phyloP scores from a whole-genome alignment of 2,888 invertebrate species.

The Druceiella hillmani region DNA sequence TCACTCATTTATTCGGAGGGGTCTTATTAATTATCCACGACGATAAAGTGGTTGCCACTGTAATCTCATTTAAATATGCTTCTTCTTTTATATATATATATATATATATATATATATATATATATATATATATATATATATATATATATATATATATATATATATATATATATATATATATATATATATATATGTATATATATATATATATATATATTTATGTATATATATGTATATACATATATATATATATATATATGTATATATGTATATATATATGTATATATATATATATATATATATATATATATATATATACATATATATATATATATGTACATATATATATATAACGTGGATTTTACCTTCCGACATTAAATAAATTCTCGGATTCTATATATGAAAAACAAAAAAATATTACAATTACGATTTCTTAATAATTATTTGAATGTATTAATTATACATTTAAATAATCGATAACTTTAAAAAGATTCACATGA shows the following conservation, averaged over 20 bases:
- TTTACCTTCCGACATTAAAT: too few relatives aligned
- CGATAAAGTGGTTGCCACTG: too few relatives aligned
- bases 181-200: slow-evolving; percentile 1
- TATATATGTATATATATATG: slow-evolving; percentile 1
- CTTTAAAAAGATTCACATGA: too few relatives aligned
- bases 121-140: slow-evolving; percentile 1
- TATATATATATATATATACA: slow-evolving; percentile 1
- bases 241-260: slow-evolving; percentile 1
- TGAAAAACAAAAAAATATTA: too few relatives aligned
- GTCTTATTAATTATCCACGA: too few relatives aligned
- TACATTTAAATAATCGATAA: too few relatives aligned
- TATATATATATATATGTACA: slow-evolving; percentile 1
- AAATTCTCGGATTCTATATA: too few relatives aligned
- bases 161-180: slow-evolving; percentile 1
- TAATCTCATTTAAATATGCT: not conserved
- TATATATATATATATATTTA: not conserved
- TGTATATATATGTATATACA: slow-evolving; percentile 1
- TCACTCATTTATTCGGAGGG: too few relatives aligned
- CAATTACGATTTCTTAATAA: too few relatives aligned
- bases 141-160: slow-evolving; percentile 1
- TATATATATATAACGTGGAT: slow-evolving; percentile 1
- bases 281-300: slow-evolving; percentile 1
- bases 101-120: slow-evolving; percentile 1
- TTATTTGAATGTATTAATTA: too few relatives aligned
- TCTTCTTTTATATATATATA: not conserved